phyloP scores from a whole-genome alignment of 2,797 vertebrate species.

The Eutrigla gurnardus region DNA sequence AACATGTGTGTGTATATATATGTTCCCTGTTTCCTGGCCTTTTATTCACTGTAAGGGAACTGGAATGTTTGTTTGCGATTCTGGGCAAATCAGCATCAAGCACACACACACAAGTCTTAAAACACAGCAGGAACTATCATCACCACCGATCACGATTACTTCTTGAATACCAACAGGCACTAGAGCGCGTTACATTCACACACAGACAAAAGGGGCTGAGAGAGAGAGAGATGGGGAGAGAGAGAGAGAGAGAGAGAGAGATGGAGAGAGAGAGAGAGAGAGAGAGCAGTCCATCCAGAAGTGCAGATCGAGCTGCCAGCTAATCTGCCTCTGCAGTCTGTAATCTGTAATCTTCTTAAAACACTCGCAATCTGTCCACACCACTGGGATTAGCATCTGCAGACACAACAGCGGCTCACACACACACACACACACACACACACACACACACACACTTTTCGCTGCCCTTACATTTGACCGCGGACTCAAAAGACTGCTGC shows the following conservation, averaged over 20 bases:
- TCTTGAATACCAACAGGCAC: conserved; percentile 22
- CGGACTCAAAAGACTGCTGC: conserved; percentile 28
- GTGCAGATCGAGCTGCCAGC: conserved; percentile 63
- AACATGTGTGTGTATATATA: conserved; percentile 21
- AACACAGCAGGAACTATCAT: conserved; percentile 22
- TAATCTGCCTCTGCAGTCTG: conserved; percentile 71
- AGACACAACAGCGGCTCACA: conserved; percentile 46
- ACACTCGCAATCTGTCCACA: conserved; percentile 73
- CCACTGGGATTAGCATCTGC: conserved; percentile 63
- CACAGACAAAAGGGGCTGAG: conserved; percentile 7
- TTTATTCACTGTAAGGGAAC: conserved; percentile 40
- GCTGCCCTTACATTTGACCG: conserved; percentile 13
- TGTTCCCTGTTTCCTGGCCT: conserved; percentile 24
- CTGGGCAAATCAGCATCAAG: conserved; percentile 45
- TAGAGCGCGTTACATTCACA: conserved; percentile 5
- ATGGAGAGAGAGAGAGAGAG: too few relatives aligned
- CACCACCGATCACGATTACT: conserved; percentile 30
- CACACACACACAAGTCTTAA: conserved; percentile 19
- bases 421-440: conserved; percentile 8
- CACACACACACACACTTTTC: conserved; percentile 12
- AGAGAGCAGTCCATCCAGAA: conserved; percentile 50
- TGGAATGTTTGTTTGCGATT: conserved; percentile 19
- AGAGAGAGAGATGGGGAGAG: too few relatives aligned
- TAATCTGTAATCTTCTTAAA: conserved; percentile 82
- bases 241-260: too few relatives aligned